Evolutionary conservation across 2,113 vertebrate species (phyloP), one percentile per base, ranked within the genome.

Genomic region (Varanus komodoensis): DNA sequence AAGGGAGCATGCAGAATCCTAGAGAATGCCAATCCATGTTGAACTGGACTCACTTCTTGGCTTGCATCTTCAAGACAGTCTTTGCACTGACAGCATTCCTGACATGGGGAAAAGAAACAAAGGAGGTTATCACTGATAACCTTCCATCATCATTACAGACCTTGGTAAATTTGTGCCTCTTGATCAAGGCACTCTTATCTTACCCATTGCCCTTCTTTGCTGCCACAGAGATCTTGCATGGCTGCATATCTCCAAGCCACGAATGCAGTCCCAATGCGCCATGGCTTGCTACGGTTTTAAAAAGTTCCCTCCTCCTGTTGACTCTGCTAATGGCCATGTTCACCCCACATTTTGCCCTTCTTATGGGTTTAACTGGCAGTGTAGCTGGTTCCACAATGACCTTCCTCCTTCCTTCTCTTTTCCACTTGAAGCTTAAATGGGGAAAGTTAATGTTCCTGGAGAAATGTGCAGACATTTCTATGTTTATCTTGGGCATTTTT

Each of bases 201-300:
- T 98, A 97, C 95, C 97, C 97, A 68, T 95, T 98, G 94, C 97
- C 98, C 15, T 98, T 98, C 94, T 97, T 97, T 92, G 96, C 98
- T 64, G 95, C 95, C n/a, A 95, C 97, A 83, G 97, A 98, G 94
- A 96, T 98, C 75, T 93, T 98, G 14, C 95, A 96, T 52, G 93
- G 71, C 52, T 97, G 95, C 87, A 90, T 98, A 90, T 95, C 94
- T 34, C 91, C 89, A 57, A 50, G 84, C 64, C 91, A n/a, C 19
- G 57, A 69, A 71, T 84, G 88, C 90, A 81, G 81, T 88, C 92
- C 90, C 67, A 89, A 38, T 1, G 87, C 86, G 52, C 69, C 73
- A 48, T 54, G 93, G 8, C 67, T 93, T 90, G 52, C 88, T 32
- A 90, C 97, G 1, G 86, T 95, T 85, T 93, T 98, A 85, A 95